These are phyloP conservation scores for Triops cancriformis DNA, from an alignment of 1,140 invertebrate genomes.

Conservation along the genomic window DNA sequence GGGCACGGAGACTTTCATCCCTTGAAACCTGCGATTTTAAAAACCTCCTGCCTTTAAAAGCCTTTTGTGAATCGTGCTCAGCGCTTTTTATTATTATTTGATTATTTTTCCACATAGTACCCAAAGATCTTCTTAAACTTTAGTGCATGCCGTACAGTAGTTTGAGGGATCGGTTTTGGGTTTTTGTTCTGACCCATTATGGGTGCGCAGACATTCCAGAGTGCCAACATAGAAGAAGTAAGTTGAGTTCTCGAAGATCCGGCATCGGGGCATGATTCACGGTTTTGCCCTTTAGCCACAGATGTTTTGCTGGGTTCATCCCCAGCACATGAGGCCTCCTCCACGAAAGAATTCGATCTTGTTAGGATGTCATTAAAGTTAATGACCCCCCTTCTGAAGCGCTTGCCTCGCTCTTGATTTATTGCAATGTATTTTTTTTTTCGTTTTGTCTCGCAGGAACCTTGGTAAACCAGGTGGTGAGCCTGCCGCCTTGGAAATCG, in stretches of 20 bases:
- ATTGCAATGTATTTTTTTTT: background rate
- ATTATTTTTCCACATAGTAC: background rate
- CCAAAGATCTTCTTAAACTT: background rate
- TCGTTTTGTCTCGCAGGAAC: background rate
- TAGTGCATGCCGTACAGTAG: background rate
- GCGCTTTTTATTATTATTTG: background rate
- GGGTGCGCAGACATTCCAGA: background rate
- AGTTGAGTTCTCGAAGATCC: background rate
- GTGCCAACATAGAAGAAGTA: background rate
- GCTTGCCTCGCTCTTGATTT: background rate
- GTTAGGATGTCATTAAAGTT: background rate
- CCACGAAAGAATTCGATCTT: background rate
- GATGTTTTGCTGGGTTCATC: background rate
- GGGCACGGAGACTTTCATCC: constrained; percentile 2
- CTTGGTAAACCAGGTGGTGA: background rate
- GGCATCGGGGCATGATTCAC: background rate
- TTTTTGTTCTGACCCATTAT: background rate
- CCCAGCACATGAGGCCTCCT: background rate
- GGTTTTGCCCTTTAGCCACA: background rate
- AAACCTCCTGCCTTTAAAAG: background rate
- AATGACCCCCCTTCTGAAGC: background rate
- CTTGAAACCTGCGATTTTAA: background rate
- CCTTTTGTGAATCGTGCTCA: background rate
- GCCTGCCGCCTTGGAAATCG: constrained; percentile 1
- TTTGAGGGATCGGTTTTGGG: background rate